Evolutionary conservation across 2,888 invertebrate genomes (phyloP).

Genomic region (Tenthredo mesomela): DNA sequence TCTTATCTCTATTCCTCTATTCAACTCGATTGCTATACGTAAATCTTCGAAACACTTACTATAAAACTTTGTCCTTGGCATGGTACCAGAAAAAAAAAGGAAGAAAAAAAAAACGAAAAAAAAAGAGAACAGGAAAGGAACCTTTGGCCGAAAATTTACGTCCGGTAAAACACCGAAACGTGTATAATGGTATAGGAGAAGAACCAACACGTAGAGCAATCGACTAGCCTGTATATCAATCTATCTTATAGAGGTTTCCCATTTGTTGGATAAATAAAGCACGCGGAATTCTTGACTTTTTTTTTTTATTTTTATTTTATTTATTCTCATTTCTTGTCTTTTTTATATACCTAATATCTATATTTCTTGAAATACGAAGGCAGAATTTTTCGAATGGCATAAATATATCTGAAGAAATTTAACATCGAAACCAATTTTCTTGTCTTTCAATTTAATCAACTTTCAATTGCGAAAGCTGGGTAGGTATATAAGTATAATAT

Average conservation of each 20-base stretch:
- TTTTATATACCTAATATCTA: too few relatives aligned
- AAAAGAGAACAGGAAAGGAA: background rate
- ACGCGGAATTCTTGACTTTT: background rate
- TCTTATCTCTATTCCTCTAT: background rate
- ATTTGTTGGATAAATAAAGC: background rate
- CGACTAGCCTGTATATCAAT: background rate
- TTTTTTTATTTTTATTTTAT: background rate
- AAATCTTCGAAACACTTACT: conserved; percentile 34
- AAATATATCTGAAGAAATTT: background rate
- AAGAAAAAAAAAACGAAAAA: background rate
- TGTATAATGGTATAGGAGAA: background rate
- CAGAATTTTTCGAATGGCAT: too few relatives aligned
- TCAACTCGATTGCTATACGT: background rate
- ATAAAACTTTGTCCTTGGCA: conserved; percentile 34
- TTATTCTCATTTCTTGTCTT: too few relatives aligned
- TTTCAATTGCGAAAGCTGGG: background rate
- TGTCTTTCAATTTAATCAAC: background rate
- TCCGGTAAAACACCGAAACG: background rate
- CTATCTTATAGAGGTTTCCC: too few relatives aligned
- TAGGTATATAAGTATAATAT: background rate
- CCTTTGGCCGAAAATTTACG: background rate
- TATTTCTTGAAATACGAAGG: too few relatives aligned
- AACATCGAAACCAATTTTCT: background rate
- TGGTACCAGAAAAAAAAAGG: background rate
- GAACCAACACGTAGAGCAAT: background rate